Conservation (phyloP, 37 sponge, comb jelly and placozoan species). For the Bolinopsis microptera region DNA sequence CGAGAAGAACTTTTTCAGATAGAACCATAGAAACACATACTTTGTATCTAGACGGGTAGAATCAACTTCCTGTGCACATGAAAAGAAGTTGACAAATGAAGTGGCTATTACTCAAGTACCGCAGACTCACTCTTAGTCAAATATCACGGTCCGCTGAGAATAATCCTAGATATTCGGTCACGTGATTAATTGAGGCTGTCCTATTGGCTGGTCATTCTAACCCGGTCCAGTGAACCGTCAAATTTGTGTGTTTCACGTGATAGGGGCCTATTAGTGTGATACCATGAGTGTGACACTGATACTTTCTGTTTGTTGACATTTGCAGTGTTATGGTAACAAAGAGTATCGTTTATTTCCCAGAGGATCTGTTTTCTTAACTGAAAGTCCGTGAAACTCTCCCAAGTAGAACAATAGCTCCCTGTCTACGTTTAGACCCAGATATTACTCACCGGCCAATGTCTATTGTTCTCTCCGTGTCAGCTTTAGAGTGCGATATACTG, state of each 20-base stretch:
- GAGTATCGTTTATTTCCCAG: background rate
- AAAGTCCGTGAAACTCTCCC: no score
- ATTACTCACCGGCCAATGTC: background rate
- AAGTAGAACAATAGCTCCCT: background rate
- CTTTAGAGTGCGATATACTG: background rate
- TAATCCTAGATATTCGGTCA: background rate
- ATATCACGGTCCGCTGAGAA: background rate
- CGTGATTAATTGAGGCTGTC: background rate
- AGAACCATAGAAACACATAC: background rate
- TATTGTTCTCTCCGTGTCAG: background rate
- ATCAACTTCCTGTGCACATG: background rate
- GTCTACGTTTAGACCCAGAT: background rate
- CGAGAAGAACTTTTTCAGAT: background rate
- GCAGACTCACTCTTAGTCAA: background rate
- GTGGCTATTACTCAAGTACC: background rate
- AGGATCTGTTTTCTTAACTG: background rate
- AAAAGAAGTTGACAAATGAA: background rate
- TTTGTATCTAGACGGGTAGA: background rate
- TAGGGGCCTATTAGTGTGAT: no score
- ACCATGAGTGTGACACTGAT: no score
- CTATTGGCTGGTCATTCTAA: no score
- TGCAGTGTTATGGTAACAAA: background rate
- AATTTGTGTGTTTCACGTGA: no score
- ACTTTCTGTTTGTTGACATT: background rate
- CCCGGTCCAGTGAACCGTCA: no score